phyloP scores from a whole-genome alignment of 2,113 vertebrate genomes.

The Sigmodon hispidus region DNA sequence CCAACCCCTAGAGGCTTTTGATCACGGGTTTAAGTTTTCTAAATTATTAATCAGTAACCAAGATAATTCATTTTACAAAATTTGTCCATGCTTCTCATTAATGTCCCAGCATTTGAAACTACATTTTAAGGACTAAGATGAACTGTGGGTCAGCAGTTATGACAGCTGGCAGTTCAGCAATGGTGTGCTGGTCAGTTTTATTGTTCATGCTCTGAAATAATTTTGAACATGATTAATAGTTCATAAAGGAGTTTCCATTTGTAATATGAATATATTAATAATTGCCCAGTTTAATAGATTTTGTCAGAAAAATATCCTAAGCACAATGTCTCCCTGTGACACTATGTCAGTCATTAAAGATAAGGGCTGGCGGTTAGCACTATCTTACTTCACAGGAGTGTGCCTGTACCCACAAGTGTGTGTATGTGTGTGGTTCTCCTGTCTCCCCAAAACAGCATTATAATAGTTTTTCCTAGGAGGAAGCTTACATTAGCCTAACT shows the following conservation, averaged over 20 bases:
- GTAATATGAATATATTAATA: background rate
- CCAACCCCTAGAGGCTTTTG: background rate
- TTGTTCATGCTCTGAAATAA: background rate
- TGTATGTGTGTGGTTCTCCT: background rate
- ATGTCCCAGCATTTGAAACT: conserved; percentile 7
- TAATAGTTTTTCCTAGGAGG: background rate
- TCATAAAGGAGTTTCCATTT: conserved; percentile 5
- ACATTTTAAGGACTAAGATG: background rate
- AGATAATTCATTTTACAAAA: background rate
- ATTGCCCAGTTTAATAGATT: conserved; percentile 25
- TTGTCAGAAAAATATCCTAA: background rate
- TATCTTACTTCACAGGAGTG: background rate
- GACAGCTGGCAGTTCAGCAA: background rate
- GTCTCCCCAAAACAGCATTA: background rate
- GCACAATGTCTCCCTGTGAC: background rate
- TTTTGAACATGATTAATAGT: background rate
- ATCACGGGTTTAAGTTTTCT: background rate
- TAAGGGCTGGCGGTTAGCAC: background rate
- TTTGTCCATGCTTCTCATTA: background rate
- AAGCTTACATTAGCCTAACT: background rate
- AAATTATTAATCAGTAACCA: background rate
- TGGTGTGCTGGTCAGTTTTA: background rate
- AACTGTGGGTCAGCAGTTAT: background rate
- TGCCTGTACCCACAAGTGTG: background rate
- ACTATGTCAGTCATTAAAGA: background rate